Evolutionary conservation across 1,140 invertebrate genomes (phyloP).

Genomic region (Bombus affinis): DNA sequence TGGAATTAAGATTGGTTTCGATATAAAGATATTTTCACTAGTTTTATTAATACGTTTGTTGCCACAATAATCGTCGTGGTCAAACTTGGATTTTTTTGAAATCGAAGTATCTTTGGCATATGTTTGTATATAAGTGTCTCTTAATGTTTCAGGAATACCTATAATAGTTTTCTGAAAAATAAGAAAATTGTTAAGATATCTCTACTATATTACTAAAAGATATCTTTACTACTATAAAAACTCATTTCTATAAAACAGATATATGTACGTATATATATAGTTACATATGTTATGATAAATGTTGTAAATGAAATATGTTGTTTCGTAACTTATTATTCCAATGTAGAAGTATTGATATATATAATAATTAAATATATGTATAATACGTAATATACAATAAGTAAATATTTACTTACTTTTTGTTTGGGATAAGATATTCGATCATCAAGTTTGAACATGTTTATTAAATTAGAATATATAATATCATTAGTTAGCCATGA

Average conservation of each 20-base stretch:
- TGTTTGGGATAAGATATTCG: background rate
- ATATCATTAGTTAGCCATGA: constrained; percentile 71
- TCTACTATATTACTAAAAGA: too few species aligned
- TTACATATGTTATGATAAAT: too few species aligned
- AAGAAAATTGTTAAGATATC: background rate
- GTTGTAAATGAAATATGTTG: too few species aligned
- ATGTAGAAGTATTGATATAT: too few species aligned
- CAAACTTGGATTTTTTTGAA: background rate
- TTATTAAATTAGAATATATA: constrained; percentile 68
- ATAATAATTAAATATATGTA: too few species aligned
- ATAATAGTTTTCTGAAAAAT: constrained; percentile 40
- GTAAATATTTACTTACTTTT: constrained; percentile 36
- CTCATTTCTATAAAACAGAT: background rate
- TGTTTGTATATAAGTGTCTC: background rate
- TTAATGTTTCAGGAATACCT: background rate
- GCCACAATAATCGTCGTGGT: background rate
- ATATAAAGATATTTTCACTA: background rate
- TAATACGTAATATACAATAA: background rate
- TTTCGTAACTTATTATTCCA: too few species aligned
- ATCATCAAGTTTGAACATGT: background rate
- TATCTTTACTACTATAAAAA: background rate
- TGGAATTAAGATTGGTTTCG: constrained; percentile 2
- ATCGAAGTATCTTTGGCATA: background rate
- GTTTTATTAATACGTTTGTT: background rate
- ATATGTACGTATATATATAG: background rate